Evolutionary conservation across 2,797 vertebrate species (phyloP).

Genomic region (Sebastolobus alascanus): DNA sequence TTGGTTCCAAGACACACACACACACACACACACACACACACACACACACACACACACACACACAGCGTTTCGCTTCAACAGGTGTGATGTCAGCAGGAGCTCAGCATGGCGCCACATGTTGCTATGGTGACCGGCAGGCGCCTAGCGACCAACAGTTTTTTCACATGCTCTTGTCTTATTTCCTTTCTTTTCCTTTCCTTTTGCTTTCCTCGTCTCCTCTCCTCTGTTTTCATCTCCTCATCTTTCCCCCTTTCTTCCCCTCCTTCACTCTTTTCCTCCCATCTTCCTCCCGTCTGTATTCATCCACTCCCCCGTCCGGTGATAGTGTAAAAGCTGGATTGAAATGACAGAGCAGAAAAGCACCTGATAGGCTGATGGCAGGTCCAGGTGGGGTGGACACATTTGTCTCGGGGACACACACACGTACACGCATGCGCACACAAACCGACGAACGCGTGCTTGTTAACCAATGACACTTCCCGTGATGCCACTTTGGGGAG

Average conservation of each 20-base stretch:
- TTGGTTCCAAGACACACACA: slow-evolving; percentile 39
- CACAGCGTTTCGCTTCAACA: slow-evolving; percentile 66
- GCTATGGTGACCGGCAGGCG: slow-evolving; percentile 80
- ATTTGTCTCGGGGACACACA: slow-evolving; percentile 19
- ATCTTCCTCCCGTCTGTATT: not conserved
- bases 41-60: slow-evolving; percentile 18
- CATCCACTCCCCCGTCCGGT: not conserved
- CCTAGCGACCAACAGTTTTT: slow-evolving; percentile 66
- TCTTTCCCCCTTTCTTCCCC: not conserved
- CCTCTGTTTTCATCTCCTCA: not conserved
- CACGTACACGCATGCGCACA: not conserved
- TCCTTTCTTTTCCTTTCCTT: not conserved
- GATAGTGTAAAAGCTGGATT: not conserved
- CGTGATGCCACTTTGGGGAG: not conserved
- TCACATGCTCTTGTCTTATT: slow-evolving; percentile 43
- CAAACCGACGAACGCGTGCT: not conserved
- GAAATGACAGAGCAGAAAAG: slow-evolving; percentile 3
- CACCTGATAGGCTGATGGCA: slow-evolving; percentile 14
- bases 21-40: slow-evolving; percentile 8
- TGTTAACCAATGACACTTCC: not conserved
- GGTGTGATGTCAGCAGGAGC: slow-evolving; percentile 82
- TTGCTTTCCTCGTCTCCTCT: not conserved
- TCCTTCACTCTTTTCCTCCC: not conserved
- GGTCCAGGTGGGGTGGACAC: slow-evolving; percentile 6
- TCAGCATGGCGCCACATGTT: slow-evolving; percentile 75